A percentile compares a stretch with the other conserved stretches of the same genome.
Conservation (phyloP, 2,113 vertebrate species). For the Girardinichthys multiradiatus region DNA sequence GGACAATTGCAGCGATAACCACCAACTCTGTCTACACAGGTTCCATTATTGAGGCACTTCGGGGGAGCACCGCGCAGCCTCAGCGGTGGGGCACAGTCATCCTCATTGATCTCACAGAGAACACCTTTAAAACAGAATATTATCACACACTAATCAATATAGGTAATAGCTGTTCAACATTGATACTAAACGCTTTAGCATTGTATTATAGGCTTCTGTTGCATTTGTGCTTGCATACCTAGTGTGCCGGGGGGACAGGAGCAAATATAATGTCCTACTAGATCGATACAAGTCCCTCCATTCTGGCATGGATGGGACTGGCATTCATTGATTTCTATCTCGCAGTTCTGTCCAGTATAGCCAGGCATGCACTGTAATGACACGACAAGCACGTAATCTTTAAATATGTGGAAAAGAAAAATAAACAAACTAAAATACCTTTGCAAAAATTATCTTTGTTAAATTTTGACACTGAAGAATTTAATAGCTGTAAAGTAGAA, state of each 20-base stretch:
- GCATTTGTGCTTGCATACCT: conserved; percentile 75
- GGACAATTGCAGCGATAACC: conserved; percentile 90
- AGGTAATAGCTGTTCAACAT: background rate
- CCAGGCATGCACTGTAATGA: conserved; percentile 85
- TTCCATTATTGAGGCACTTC: conserved; percentile 90
- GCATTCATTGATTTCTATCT: conserved; percentile 88
- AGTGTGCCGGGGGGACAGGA: conserved; percentile 91
- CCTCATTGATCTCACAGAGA: conserved; percentile 92
- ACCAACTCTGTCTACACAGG: conserved; percentile 89
- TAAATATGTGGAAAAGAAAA: background rate
- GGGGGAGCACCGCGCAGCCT: conserved; percentile 66
- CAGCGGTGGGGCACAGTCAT: conserved; percentile 82
- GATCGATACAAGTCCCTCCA: conserved; percentile 89
- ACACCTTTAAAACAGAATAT: conserved; percentile 78
- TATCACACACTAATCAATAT: background rate
- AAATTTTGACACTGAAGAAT: conserved; percentile 12
- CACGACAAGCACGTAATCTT: background rate
- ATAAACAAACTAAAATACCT: background rate
- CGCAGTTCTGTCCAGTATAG: conserved; percentile 86
- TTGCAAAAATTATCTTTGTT: background rate
- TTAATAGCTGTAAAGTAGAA: background rate
- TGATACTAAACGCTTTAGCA: background rate
- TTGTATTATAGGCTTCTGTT: conserved; percentile 2
- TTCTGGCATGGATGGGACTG: conserved; percentile 91
- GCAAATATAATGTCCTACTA: conserved; percentile 90